Evolutionary conservation across 2,113 vertebrate species (phyloP).

Genomic region (Aspiorhynchus laticeps): DNA sequence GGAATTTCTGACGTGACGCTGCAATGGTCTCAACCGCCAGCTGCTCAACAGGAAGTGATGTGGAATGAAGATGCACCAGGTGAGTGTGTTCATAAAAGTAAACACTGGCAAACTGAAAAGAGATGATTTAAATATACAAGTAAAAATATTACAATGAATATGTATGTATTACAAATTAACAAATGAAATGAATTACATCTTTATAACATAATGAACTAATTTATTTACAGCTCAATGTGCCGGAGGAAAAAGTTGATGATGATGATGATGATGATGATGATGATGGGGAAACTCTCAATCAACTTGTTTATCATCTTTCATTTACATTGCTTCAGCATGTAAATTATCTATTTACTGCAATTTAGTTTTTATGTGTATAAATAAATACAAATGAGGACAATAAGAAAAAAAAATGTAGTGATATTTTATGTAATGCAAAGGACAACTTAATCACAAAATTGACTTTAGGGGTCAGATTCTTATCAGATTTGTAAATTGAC

Average conservation of each 20-base stretch:
- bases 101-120: neutral
- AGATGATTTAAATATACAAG: neutral
- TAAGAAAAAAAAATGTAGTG: too few relatives aligned
- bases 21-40: neutral
- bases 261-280: neutral
- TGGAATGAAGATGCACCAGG: neutral
- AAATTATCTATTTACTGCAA: too few relatives aligned
- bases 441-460: too few relatives aligned
- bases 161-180: neutral
- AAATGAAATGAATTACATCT: neutral
- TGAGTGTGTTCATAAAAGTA: neutral
- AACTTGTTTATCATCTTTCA: too few relatives aligned
- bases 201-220: neutral
- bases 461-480: too few relatives aligned
- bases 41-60: neutral
- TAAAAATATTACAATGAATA: neutral
- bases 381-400: too few relatives aligned
- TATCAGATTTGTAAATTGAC: too few relatives aligned
- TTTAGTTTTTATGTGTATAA: too few relatives aligned
- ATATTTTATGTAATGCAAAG: too few relatives aligned
- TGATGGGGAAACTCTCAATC: neutral
- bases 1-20: neutral
- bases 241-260: too few relatives aligned
- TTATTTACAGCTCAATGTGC: neutral
- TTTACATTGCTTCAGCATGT: too few relatives aligned